Evolutionary conservation across 2,888 invertebrate genomes (phyloP).

Genomic region (Xanthorhoe designata): DNA sequence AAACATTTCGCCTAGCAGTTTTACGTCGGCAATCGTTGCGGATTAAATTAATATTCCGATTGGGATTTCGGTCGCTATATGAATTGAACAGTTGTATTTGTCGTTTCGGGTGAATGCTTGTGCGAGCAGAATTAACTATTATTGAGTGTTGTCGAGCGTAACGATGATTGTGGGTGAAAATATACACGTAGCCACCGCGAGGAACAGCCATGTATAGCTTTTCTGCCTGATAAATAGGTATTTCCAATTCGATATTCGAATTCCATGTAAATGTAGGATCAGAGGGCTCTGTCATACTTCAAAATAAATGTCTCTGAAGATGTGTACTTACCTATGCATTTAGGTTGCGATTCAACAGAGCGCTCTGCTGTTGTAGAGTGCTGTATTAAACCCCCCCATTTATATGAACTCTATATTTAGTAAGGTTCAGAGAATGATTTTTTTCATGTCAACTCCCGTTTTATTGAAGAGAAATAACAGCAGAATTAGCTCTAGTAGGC

Average conservation of each 20-base stretch:
- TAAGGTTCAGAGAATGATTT: no score
- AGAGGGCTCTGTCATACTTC: no score
- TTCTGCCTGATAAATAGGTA: slow-evolving; percentile 22
- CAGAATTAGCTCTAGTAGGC: no score
- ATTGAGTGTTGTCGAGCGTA: slow-evolving; percentile 46
- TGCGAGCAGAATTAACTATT: slow-evolving; percentile 50
- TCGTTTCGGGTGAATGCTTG: slow-evolving; percentile 47
- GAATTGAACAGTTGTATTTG: slow-evolving; percentile 39
- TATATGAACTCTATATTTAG: no score
- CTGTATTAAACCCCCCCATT: no score
- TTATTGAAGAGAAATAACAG: no score
- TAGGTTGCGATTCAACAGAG: no score
- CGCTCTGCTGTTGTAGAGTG: no score
- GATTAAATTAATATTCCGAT: slow-evolving; percentile 56
- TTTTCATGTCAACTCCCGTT: no score
- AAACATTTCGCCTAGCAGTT: slow-evolving; percentile 41
- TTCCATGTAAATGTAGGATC: neutral
- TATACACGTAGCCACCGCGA: slow-evolving; percentile 42
- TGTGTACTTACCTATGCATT: no score
- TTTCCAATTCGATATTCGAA: slow-evolving; percentile 1
- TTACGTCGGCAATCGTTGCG: slow-evolving; percentile 43
- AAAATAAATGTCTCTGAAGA: no score
- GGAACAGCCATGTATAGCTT: slow-evolving; percentile 36
- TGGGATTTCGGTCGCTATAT: slow-evolving; percentile 44
- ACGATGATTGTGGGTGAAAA: slow-evolving; percentile 49